Base-by-base conservation (phyloP, 2,888 invertebrate species). In the Clistopyga incitator region DNA sequence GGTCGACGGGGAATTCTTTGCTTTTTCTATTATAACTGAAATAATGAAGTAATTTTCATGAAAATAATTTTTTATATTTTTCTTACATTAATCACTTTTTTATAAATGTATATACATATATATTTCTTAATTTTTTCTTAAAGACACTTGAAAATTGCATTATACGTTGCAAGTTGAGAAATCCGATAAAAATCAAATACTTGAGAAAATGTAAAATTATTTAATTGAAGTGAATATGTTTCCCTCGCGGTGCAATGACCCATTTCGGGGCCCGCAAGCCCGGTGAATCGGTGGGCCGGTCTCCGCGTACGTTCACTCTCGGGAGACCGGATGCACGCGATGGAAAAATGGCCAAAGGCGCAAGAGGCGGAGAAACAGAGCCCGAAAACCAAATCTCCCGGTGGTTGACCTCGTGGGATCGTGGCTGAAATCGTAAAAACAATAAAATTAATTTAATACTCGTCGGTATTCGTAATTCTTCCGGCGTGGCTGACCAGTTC, bases 331-430 rank as follows among this genome's bases (percentile, higher is more conserved):
- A 50, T 68, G 70, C 70, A 71, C 70, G 70, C 70, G 42, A 71
- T 71, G 70, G 54, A 71, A 71, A 71, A 71, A 54, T 71, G 54
- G 70, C 54, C 70, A 23, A 25, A 56, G 56, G 56, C 56, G 56
- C 15, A 25, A 56, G 56, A 56, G 25, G 54, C 23, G 20, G 11
- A 23, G 54, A 54, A 54, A 25, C 56, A 23, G 23, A 54, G 15
- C 64, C 45, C 38, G 20, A 29, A 54, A 54, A 71, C 70, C 23
- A 8, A 54, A 71, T 42, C 38, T 56, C 23, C 23, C 54, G 54
- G 70, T 56, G 54, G 42, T 71, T 71, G 23, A 54, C 70, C 54
- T 38, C 70, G 70, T 56, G 70, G 54, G 70, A 71, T 20, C 54
- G 54, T 54, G 15, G 38, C 20, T 67, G 1, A 70, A 38, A 15